A percentile compares a stretch with the other conserved stretches of the same genome.
These are phyloP conservation scores for Apostichopus parvimensis DNA, from an alignment of 35 echinoderm and acorn worm genomes.

Conservation along the genomic window DNA sequence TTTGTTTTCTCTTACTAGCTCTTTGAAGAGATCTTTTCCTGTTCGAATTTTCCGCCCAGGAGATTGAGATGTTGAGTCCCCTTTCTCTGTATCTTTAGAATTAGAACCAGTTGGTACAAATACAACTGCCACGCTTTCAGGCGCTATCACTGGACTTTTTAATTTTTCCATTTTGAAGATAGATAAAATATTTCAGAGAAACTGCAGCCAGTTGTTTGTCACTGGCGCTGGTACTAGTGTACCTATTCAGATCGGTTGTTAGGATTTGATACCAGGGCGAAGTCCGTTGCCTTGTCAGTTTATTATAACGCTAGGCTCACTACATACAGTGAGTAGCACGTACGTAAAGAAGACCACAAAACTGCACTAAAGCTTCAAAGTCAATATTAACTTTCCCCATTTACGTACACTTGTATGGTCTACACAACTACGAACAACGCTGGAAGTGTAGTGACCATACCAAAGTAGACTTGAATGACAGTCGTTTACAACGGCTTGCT, in stretches of 20 bases:
- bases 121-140: constrained; percentile 23
- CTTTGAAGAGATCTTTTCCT: constrained; percentile 87
- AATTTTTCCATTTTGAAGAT: constrained; percentile 40
- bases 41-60: constrained; percentile 50
- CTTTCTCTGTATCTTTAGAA: constrained; percentile 15
- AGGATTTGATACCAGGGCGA: constrained; percentile 18
- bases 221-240: background rate
- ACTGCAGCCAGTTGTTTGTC: background rate
- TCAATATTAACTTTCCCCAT: constrained; percentile 40
- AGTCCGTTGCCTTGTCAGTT: constrained; percentile 25
- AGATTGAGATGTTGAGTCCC: constrained; percentile 32
- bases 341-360: background rate
- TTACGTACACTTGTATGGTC: background rate
- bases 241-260: background rate
- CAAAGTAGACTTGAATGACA: background rate
- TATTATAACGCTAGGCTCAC: background rate
- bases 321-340: background rate
- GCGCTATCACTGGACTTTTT: constrained; percentile 34
- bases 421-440: background rate
- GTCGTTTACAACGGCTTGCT: background rate
- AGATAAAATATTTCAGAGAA: background rate
- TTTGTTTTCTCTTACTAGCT: constrained; percentile 91
- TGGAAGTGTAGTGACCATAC: background rate
- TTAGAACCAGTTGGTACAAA: constrained; percentile 44
- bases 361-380: constrained; percentile 44